Evolutionary conservation across 2,113 vertebrate genomes (phyloP), one percentile per base, ranked within the genome.

Genomic region (Piliocolobus tephrosceles): DNA sequence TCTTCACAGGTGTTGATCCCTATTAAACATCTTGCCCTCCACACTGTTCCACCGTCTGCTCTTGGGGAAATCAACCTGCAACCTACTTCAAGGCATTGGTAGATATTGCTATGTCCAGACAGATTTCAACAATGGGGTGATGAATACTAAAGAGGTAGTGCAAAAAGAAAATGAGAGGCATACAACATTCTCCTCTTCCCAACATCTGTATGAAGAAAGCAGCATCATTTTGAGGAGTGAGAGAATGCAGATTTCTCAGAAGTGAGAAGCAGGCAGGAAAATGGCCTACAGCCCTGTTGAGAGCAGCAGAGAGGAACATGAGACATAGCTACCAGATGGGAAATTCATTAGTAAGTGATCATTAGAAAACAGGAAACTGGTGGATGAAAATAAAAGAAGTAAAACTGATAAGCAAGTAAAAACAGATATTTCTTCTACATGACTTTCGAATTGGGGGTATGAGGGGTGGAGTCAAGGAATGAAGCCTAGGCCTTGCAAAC

Each of bases 351-450:
- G 50, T 58, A 70, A 96, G 50, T 30, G 8, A 80, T 25, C 25
- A 90, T 68, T 75, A 64, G 35, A 47, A 96, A 89, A 85, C n/a
- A 70, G 27, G 79, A 80, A 76, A 70, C 6, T 27, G 38, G 45
- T 83, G 11, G 18, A 68, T 80, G 20, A 25, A 75, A 30, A 43
- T 61, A 52, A 43, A n/a, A 83, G 6, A 83, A 23, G 18, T 22
- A 95, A 94, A 89, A 79, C 8, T 70, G 64, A 89, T 80, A 43
- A 95, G 17, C 22, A 88, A 91, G 35, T 22, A 91, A 80, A 35
- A 88, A 72, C 11, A 86, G 43, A 47, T 81, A 32, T 66, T 82
- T 84, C 86, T 57, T 38, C 80, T 20, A 73, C 11, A 25, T 32
- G 32, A 27, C 5, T 13, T 97, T 94, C 12, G 35, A n/a, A 20